phyloP scores from a whole-genome alignment of 2,888 invertebrate species.

The Adelphocoris suturalis region DNA sequence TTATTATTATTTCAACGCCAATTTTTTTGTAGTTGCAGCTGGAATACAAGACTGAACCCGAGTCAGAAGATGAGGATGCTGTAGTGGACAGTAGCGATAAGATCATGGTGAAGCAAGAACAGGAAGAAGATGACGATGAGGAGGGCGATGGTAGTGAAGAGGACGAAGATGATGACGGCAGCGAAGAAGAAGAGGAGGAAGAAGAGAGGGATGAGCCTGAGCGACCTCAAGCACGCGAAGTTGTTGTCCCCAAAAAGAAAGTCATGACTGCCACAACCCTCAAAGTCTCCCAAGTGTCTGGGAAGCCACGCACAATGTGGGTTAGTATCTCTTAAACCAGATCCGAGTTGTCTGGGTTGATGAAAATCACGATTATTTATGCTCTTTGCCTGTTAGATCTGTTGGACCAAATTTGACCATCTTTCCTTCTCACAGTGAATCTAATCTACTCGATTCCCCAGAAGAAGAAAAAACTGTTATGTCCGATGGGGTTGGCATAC shows the following conservation, averaged over 20 bases:
- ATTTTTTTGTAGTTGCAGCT: neutral
- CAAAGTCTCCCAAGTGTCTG: conserved; percentile 43
- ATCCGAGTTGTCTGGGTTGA: no score
- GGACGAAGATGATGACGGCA: conserved; percentile 78
- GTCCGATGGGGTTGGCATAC: no score
- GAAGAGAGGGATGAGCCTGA: conserved; percentile 56
- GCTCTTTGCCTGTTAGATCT: no score
- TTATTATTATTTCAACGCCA: neutral
- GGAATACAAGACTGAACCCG: conserved; percentile 47
- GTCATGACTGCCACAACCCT: conserved; percentile 78
- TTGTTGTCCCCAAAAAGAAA: conserved; percentile 79
- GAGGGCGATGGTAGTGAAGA: conserved; percentile 64
- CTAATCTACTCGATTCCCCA: no score
- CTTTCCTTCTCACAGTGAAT: no score
- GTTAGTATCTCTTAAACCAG: no score
- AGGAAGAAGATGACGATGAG: conserved; percentile 76
- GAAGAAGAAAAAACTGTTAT: no score
- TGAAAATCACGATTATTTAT: no score
- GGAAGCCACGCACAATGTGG: conserved; percentile 58
- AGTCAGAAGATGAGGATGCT: conserved; percentile 39
- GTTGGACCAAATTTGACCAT: no score
- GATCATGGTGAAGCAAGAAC: neutral
- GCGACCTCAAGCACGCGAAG: neutral
- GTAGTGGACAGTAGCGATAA: neutral
- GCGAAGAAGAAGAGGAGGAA: conserved; percentile 79